Conservation (phyloP, 2,888 invertebrate genomes). For the Ypsolopha scabrella region DNA sequence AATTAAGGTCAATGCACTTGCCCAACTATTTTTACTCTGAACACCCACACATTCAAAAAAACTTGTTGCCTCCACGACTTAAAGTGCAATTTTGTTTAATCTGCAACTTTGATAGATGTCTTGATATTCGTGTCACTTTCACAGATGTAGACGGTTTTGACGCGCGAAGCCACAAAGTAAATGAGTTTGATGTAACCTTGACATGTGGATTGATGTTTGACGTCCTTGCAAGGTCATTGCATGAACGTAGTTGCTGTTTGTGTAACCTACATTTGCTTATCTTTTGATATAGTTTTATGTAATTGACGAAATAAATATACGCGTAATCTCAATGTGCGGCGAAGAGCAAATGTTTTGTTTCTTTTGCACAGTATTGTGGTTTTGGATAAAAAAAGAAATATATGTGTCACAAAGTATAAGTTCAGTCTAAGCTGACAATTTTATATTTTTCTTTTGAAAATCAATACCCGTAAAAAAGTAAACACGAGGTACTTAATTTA, state of each 20-base stretch:
- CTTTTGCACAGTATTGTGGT: background rate
- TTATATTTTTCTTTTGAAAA: too few species aligned
- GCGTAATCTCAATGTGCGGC: background rate
- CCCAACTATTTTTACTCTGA: slow-evolving; percentile 35
- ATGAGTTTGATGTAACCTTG: slow-evolving; percentile 47
- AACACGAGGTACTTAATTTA: too few species aligned
- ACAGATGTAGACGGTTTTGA: slow-evolving; percentile 57
- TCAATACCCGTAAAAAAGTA: too few species aligned
- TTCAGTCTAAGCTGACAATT: too few species aligned
- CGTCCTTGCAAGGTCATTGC: slow-evolving; percentile 64
- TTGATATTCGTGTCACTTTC: slow-evolving; percentile 38
- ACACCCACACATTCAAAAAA: background rate
- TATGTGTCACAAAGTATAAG: too few species aligned
- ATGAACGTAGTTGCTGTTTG: slow-evolving; percentile 14
- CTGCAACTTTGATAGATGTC: slow-evolving; percentile 42
- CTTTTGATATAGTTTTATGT: background rate
- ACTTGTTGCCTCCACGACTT: slow-evolving; percentile 31
- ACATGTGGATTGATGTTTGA: slow-evolving; percentile 59
- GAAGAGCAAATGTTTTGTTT: background rate
- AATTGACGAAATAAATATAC: background rate
- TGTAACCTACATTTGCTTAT: background rate
- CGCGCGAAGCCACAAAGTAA: slow-evolving; percentile 42
- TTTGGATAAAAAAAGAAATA: too few species aligned
- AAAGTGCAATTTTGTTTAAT: slow-evolving; percentile 33
- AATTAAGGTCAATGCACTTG: slow-evolving; percentile 47